Base-by-base conservation (phyloP, 2,888 invertebrate genomes). In the Cosmia trapezina region DNA sequence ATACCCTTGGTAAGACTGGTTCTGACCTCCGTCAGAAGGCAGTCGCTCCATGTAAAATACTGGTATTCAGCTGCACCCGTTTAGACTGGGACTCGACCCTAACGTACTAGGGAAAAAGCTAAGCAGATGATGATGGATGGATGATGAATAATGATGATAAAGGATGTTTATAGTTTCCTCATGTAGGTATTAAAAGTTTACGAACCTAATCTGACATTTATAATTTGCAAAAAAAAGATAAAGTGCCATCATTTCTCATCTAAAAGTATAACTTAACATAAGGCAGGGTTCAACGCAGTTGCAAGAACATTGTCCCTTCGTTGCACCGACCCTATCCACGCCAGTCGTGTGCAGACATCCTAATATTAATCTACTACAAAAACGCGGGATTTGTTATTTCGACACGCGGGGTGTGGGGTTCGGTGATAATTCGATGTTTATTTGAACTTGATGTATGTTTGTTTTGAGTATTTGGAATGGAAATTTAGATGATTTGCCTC, bases 331-430 rank as follows among this genome's bases (percentile, higher is more conserved):
- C 43, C 57, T 37, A 4, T 62, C 17, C 54, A 71, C 65, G 76
- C 22, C 19, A 45, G 43, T 66, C 59, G 4, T 76, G 76, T 76
- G 80, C 81, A 80, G 68, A 80, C 12, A 63, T 62, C 70, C 53
- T 63, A 59, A 59, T 66, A 73, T 73, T 80, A 73, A 77, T 80
- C 73, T 53, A 73, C 53, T 67, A 60, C 60, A 71, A 63, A 78
- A 53, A 60, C 68, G 51, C 54, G 43, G 49, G 60, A 75, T 83
- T 80, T 69, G 73, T 83, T 70, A 75, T 73, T 80, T 70, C 57
- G 53, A 60, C 73, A 74, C 74, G 56, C 57, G 41, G 28, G 54
- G 45, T 65, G 54, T 57, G 43, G 66, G 67, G 59, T 61, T 47
- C 22, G 49, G 33, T 75, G 53, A 68, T 65, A 71, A 68, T 71